These are phyloP conservation scores for Megaceryle maxima DNA, from an alignment of 2,113 vertebrate species.

Conservation along the genomic window DNA sequence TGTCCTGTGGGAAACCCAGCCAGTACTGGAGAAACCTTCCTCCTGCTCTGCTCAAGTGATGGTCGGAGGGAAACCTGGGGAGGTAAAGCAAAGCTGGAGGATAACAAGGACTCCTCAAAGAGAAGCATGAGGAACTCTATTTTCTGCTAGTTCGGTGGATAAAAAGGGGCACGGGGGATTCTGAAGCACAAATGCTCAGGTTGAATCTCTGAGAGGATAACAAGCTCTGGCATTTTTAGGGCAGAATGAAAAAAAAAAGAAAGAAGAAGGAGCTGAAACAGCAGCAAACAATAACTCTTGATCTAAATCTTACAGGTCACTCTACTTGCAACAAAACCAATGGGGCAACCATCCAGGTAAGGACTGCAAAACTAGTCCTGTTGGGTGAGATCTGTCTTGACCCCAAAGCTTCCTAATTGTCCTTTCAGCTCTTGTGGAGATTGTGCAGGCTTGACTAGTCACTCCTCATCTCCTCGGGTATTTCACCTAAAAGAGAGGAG, in stretches of 20 bases:
- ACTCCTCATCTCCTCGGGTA: not conserved
- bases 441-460: not conserved
- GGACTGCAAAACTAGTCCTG: not conserved
- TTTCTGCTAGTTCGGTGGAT: not conserved
- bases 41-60: not conserved
- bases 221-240: constrained; percentile 65
- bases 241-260: not conserved
- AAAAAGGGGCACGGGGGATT: not conserved
- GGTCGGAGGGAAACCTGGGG: not conserved
- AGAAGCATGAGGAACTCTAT: not conserved
- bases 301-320: not conserved
- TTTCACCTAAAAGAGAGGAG: not conserved
- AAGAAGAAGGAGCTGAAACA: constrained; percentile 27
- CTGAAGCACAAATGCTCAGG: constrained; percentile 16
- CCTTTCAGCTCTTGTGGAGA: not conserved
- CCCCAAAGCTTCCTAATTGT: not conserved
- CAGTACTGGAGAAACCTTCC: not conserved
- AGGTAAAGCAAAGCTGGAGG: not conserved
- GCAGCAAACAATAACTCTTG: constrained; percentile 38
- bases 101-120: not conserved
- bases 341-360: not conserved
- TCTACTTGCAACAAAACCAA: not conserved
- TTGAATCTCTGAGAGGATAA: constrained; percentile 45
- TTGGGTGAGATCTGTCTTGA: not conserved
- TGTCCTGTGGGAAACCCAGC: accelerated